Percentiles rank a stretch among this genome's conserved stretches.
phyloP scores from a whole-genome alignment of 2,888 invertebrate species.

The Diogma glabrata region DNA sequence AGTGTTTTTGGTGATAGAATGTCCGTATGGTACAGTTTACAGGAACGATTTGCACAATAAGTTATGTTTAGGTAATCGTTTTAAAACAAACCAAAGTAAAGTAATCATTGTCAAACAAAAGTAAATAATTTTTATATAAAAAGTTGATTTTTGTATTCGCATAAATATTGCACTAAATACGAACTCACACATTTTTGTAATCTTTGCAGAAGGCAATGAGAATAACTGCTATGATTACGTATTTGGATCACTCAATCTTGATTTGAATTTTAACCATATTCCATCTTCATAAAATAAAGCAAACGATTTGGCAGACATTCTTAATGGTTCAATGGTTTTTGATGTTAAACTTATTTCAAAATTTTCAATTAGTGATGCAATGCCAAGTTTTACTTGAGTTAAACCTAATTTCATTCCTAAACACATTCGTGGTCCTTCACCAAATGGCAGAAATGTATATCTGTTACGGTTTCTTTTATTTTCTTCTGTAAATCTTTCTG shows the following conservation, averaged over 20 bases:
- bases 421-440: slow-evolving; percentile 26
- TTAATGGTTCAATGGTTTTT: slow-evolving; percentile 14
- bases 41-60: slow-evolving; percentile 1
- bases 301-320: slow-evolving; percentile 15
- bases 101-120: no score
- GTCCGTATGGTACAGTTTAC: slow-evolving; percentile 2
- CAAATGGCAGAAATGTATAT: slow-evolving; percentile 26
- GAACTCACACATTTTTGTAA: no score
- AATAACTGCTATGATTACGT: no score
- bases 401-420: slow-evolving; percentile 14
- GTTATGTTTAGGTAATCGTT: no score
- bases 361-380: slow-evolving; percentile 14
- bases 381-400: slow-evolving; percentile 14
- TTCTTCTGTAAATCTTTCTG: slow-evolving; percentile 28
- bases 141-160: no score
- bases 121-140: no score
- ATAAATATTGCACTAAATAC: no score
- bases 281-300: slow-evolving; percentile 15
- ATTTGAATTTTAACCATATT: slow-evolving; percentile 16
- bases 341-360: slow-evolving; percentile 13
- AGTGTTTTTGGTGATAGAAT: slow-evolving; percentile 39
- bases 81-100: no score
- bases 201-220: no score
- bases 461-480: slow-evolving; percentile 21
- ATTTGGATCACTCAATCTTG: no score